phyloP scores from a whole-genome alignment of 2,113 vertebrate species.

The Mirza zaza region DNA sequence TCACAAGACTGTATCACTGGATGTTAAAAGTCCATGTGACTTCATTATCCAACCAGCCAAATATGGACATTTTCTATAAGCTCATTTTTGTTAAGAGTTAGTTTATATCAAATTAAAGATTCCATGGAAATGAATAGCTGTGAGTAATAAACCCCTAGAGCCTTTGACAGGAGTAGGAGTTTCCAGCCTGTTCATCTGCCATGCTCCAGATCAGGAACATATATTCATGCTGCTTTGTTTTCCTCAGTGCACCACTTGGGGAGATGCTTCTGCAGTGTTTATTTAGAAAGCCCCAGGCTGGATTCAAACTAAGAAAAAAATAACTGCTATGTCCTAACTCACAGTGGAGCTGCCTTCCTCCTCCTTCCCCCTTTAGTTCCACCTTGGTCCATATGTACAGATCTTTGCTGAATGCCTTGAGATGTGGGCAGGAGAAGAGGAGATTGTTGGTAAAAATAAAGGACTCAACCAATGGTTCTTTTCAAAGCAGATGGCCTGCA shows the following conservation, averaged over 20 bases:
- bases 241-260: not conserved
- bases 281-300: slow-evolving; percentile 41
- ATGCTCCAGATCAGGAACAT: slow-evolving; percentile 38
- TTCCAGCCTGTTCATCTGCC: slow-evolving; percentile 51
- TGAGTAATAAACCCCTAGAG: slow-evolving; percentile 44
- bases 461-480: slow-evolving; percentile 15
- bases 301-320: slow-evolving; percentile 25
- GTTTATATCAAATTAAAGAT: slow-evolving; percentile 36
- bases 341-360: not conserved
- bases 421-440: slow-evolving; percentile 20
- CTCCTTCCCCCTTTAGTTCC: not conserved
- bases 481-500: slow-evolving; percentile 60
- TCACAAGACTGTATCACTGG: not conserved
- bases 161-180: slow-evolving; percentile 31
- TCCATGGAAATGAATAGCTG: slow-evolving; percentile 1
- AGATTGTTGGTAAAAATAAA: slow-evolving; percentile 64
- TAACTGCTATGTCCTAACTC: not conserved
- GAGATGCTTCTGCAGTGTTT: slow-evolving; percentile 27
- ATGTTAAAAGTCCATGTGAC: not conserved
- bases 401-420: slow-evolving; percentile 19
- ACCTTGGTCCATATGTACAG: slow-evolving; percentile 28
- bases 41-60: slow-evolving; percentile 26
- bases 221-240: slow-evolving; percentile 29
- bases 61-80: slow-evolving; percentile 34
- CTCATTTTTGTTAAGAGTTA: slow-evolving; percentile 42